Base-by-base conservation (phyloP, 1,140 invertebrate genomes). In the Helicoverpa armigera region DNA sequence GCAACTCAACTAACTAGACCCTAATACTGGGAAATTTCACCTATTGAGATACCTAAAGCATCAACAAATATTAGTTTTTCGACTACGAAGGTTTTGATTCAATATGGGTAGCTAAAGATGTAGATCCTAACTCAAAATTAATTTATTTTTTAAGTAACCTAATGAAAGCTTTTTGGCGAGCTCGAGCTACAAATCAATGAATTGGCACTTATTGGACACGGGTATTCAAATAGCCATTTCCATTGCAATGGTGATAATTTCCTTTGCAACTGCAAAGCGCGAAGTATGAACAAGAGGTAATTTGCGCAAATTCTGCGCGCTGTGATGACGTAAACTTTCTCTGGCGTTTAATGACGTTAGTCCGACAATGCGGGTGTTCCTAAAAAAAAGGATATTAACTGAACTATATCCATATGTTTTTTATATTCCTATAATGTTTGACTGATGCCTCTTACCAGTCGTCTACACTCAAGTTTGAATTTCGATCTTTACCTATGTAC, bases 241-340 rank as follows among this genome's bases (percentile, higher is more conserved):
- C 31, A 18, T 7, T 11, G n/a, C 31, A 58, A 58, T 73, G 43
- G 29, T 29, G 31, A 31, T 76, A 61, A 78, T 82, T 78, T 63
- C 58, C 58, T 51, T 70, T 13, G 18, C 53, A n/a, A 50, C 43
- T 12, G 18, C 31, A 53, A 67, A 67, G 63, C 13, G 61, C 72
- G n/a, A 69, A 48, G 18, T 76, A 69, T 18, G 73, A 50, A 61
- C 58, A 43, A 67, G 82, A 80, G 75, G 75, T 69, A 82, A 86
- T 86, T 82, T 82, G 56, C 61, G 72, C 63, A 80, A 82, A 87
- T 81, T 82, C 72, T 83, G 73, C 82, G 73, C 67, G 80, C 75
- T 82, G 83, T 73, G 80, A 82, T 87, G 85, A 87, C 76, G 83
- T 82, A 82, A 79, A 83, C 85, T 85, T 87, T 85, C 85, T 73